Evolutionary conservation across 2,797 vertebrate species (phyloP).

Genomic region (Euthynnus affinis): DNA sequence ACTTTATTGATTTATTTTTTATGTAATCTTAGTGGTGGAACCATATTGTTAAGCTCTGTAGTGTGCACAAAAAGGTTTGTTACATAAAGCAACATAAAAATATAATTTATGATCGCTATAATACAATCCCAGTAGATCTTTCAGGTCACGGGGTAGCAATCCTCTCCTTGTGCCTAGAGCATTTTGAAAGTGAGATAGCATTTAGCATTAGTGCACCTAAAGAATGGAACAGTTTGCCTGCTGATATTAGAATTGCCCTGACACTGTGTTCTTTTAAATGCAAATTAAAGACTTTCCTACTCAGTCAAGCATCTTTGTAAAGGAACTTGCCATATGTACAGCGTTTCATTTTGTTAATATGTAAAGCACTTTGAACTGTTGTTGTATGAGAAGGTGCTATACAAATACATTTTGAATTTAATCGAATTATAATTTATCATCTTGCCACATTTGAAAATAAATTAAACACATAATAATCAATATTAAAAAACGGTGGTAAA

Average conservation of each 20-base stretch:
- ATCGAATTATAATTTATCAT: not conserved
- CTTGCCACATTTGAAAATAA: not conserved
- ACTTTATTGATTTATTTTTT: not conserved
- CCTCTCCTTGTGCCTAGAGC: not conserved
- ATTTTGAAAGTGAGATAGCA: not conserved
- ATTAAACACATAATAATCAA: not conserved
- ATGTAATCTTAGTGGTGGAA: not conserved
- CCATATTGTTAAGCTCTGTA: not conserved
- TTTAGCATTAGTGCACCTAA: no score
- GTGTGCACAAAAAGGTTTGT: slow-evolving; percentile 3
- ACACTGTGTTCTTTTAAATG: not conserved
- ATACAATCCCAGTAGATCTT: not conserved
- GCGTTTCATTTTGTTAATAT: no score
- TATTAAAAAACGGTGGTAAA: slow-evolving; percentile 8
- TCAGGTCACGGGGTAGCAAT: no score
- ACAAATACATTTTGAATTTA: no score
- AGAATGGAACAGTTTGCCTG: not conserved
- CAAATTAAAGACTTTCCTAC: not conserved
- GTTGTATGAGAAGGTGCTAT: no score
- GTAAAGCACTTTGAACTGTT: no score
- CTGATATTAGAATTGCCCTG: not conserved
- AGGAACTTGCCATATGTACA: no score
- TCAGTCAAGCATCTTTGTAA: not conserved
- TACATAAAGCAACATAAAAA: not conserved
- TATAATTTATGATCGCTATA: not conserved